Percentiles rank a stretch among this genome's conserved stretches.
Evolutionary conservation across 2,888 invertebrate genomes (phyloP).

Genomic region (Aromia moschata): DNA sequence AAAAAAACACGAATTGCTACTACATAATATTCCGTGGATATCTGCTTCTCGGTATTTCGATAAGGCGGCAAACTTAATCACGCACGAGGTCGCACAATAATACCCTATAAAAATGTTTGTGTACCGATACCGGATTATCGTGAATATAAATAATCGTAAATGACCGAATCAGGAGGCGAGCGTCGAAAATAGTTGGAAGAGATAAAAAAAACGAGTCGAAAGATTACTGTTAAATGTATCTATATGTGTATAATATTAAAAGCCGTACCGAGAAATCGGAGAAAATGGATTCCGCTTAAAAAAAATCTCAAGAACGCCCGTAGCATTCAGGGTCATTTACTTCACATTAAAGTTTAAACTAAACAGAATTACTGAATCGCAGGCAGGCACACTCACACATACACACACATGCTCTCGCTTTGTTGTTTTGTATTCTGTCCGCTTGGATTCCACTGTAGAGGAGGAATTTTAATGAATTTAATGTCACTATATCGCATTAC

Average conservation of each 20-base stretch:
- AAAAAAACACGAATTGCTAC: too few relatives aligned
- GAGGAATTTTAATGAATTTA: constrained; percentile 33
- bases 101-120: constrained; percentile 7
- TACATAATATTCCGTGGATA: too few relatives aligned
- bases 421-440: constrained; percentile 28
- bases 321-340: constrained; percentile 44
- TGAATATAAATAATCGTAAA: not conserved
- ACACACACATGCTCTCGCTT: constrained; percentile 31
- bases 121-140: not conserved
- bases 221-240: too few relatives aligned
- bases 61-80: too few relatives aligned
- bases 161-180: not conserved
- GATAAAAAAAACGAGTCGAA: too few relatives aligned
- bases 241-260: constrained; percentile 15
- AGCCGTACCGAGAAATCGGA: constrained; percentile 40
- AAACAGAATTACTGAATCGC: constrained; percentile 35
- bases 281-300: constrained; percentile 44
- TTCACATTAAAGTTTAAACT: constrained; percentile 38
- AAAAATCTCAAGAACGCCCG: constrained; percentile 40
- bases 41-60: too few relatives aligned
- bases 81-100: too few relatives aligned
- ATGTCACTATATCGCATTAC: constrained; percentile 26
- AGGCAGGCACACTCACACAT: too few relatives aligned
- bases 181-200: not conserved
- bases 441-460: constrained; percentile 30